These are phyloP conservation scores for Microhierax caerulescens DNA, from an alignment of 2,797 vertebrate species.

Conservation along the genomic window DNA sequence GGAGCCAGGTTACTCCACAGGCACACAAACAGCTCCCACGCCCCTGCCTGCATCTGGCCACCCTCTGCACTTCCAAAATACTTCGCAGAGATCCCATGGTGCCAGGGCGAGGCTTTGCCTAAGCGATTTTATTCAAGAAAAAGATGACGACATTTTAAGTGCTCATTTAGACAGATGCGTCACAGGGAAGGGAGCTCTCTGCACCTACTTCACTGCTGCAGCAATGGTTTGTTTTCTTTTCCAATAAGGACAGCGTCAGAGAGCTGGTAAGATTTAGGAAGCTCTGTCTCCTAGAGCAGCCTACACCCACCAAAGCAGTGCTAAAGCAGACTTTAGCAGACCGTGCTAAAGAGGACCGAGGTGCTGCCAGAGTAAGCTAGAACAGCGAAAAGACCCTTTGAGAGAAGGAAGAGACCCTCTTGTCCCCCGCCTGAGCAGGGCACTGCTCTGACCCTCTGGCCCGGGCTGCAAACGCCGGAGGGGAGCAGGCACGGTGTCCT, in stretches of 20 bases:
- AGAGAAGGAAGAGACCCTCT: neutral
- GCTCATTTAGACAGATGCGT: neutral
- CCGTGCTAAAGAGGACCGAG: neutral
- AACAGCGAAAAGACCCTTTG: neutral
- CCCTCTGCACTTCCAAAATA: neutral
- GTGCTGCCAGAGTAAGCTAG: neutral
- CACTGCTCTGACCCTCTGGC: rapidly evolving
- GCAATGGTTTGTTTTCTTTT: neutral
- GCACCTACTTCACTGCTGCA: neutral
- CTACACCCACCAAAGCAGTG: neutral
- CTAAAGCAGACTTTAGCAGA: no score
- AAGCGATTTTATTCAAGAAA: neutral
- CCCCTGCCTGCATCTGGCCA: neutral
- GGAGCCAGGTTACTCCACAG: neutral
- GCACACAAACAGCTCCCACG: neutral
- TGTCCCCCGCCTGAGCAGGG: neutral
- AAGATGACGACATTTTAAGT: neutral
- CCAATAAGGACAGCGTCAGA: neutral
- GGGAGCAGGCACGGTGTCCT: rapidly evolving
- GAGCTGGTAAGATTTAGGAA: neutral
- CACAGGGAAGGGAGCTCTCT: neutral
- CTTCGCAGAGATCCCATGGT: neutral
- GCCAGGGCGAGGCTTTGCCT: neutral
- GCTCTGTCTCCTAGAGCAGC: neutral
- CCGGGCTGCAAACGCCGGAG: rapidly evolving